Evolutionary conservation across 2,797 vertebrate genomes (phyloP).

Genomic region (Uromys caudimaculatus): DNA sequence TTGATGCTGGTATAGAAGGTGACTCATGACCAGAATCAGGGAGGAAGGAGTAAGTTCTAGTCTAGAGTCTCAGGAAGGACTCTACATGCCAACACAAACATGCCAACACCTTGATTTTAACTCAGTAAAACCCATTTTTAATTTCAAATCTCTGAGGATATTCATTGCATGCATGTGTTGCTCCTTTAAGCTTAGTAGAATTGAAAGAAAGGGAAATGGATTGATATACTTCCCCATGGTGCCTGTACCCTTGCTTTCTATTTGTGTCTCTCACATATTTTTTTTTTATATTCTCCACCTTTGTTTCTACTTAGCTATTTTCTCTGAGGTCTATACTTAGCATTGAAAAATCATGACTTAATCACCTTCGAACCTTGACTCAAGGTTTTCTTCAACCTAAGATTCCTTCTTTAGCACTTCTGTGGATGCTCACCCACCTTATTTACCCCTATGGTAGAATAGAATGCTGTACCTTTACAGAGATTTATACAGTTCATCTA

Average conservation of each 20-base stretch:
- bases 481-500: not conserved
- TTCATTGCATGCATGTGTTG: not conserved
- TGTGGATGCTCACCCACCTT: not conserved
- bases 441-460: not conserved
- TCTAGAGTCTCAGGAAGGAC: not conserved
- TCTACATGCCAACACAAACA: too few relatives aligned
- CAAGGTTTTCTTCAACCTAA: not conserved
- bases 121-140: not conserved
- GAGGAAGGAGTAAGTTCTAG: not conserved
- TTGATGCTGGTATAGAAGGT: not conserved
- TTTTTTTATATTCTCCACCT: not conserved
- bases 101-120: not conserved
- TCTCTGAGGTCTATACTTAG: not conserved
- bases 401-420: not conserved
- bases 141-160: conserved; percentile 19
- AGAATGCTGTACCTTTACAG: not conserved
- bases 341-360: not conserved
- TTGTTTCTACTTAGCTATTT: not conserved
- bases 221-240: not conserved
- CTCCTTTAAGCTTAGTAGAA: not conserved
- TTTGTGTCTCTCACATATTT: not conserved
- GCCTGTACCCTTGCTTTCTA: not conserved
- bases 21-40: not conserved
- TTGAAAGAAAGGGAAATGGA: not conserved
- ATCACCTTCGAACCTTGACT: not conserved